phyloP scores from a whole-genome alignment of 2,888 invertebrate genomes.

The Priocnemis perturbator region DNA sequence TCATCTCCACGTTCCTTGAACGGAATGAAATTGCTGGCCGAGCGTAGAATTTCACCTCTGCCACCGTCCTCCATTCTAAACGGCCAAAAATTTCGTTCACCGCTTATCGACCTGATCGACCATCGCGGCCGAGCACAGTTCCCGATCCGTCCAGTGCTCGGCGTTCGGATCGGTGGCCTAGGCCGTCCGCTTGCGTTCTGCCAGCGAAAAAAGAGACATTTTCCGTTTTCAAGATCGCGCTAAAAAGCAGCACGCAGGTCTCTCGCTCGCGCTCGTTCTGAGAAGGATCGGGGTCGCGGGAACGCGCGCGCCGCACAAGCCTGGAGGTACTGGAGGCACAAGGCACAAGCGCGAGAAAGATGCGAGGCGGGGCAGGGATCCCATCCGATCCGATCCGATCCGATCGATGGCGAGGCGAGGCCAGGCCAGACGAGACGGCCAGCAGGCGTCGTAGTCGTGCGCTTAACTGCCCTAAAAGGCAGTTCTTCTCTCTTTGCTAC shows the following conservation, averaged over 20 bases:
- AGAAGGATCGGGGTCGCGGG: conserved; percentile 71
- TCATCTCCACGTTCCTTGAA: too few relatives aligned
- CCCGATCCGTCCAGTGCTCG: too few relatives aligned
- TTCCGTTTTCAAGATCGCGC: conserved; percentile 68
- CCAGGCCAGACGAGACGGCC: conserved; percentile 51
- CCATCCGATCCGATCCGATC: conserved; percentile 50
- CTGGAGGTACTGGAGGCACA: conserved; percentile 16
- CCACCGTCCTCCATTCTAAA: too few relatives aligned
- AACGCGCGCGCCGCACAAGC: conserved; percentile 59
- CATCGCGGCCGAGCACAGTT: too few relatives aligned
- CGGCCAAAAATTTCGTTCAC: too few relatives aligned
- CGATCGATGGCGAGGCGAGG: conserved; percentile 49
- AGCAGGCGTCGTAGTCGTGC: conserved; percentile 58
- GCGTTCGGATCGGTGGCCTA: too few relatives aligned
- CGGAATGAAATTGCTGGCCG: too few relatives aligned
- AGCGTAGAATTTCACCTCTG: too few relatives aligned
- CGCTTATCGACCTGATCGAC: too few relatives aligned
- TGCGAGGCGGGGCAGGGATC: conserved; percentile 36
- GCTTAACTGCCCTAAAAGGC: conserved; percentile 71
- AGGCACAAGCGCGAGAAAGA: neutral
- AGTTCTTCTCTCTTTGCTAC: conserved; percentile 61
- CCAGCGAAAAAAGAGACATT: conserved; percentile 57
- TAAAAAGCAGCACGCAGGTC: conserved; percentile 62
- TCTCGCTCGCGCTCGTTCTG: conserved; percentile 59
- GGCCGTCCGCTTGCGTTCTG: too few relatives aligned